Evolutionary conservation across 1,140 invertebrate species (phyloP), one percentile per base, ranked within the genome.

Genomic region (Acromyrmex heyeri): DNA sequence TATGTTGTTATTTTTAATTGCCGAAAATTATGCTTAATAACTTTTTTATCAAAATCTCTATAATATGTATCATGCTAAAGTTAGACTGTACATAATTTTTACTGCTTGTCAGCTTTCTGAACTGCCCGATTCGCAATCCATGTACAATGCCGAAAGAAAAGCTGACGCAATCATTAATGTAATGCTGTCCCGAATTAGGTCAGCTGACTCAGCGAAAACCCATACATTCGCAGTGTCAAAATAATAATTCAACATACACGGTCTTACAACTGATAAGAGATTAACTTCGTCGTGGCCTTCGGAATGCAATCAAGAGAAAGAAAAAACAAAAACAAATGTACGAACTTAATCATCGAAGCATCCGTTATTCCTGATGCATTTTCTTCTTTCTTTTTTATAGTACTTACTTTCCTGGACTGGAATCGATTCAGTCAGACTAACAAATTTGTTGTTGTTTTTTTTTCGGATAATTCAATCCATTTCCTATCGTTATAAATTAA

Each of bases 161-260:
- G 62, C 77, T 79, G 30, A 79, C 8, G 44, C 62, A 69, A 34
- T 55, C 62, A 34, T 69, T 69, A 79, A 62, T 5, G 27, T 67
- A 79, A 53, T 10, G 10, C 14, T 16, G 30, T 38, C 18, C 18
- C 0, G 44, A 78, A 48, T 78, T n/a, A 38, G 44, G 24, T 21
- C 61, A 65, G 61, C 24, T 78, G 44, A 78, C 18, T 65, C 24
- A 50, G 50, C 38, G 10, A 65, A 44, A 77, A 64, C n/a, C 21
- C 34, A 65, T n/a, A 44, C 24, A 24, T 50, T 78, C 24, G 34
- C 44, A 53, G n/a, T 55, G 27, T 79, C 48, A 69, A 79, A 79
- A 67, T 76, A 69, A 79, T 12, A 69, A n/a, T 67, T 2, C 77
- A 55, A 69, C 30, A 21, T 77, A 44, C 34, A n/a, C 24, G 10